Evolutionary conservation across 2,888 invertebrate species (phyloP), one percentile per base, ranked within the genome.

Genomic region (Ophioninae sp.): DNA sequence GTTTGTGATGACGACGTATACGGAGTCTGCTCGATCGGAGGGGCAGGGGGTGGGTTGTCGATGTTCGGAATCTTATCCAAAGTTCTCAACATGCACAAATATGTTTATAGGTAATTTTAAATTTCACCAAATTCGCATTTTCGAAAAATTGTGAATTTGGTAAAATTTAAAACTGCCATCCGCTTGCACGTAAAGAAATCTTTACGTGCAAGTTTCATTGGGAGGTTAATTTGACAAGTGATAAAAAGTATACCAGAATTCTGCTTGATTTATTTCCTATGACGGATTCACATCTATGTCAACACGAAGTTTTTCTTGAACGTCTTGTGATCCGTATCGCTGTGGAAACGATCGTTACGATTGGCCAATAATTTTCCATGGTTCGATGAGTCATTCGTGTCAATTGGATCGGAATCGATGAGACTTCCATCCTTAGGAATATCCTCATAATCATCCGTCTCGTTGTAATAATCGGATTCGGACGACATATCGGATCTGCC

Each of bases 251-350:
- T 30, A 1, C 0, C 39, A 8, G 13, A 59, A 20, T 13, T 67
- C 59, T 39, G 67, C 20, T n/a, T 20, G 23, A 80, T 56, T 37
- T 20, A 39, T 75, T 21, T 30, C 30, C 68, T 37, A 2, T 37
- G 17, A 61, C 10, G 61, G 6, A 23, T 30, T 30, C 13, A 62
- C 56, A 20, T 2, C 6, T 13, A 77, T 83, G 56, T 81, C 62
- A 81, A 67, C 6, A 78, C 78, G 41, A 78, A 78, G 72, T 81
- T 81, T 79, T 84, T 84, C 41, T 81, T 81, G 17, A 75, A 75
- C 37, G 70, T 81, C 7, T 62, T 79, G 79, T 79, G 83, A 21
- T 81, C 74, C 0, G 56, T 37, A 68, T 84, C 84, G 8, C 69
- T 41, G 75, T 75, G 57, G 39, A 68, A 81, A 41, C 37, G 30